Evolutionary conservation across 1,140 invertebrate species (phyloP).

Genomic region (Brachionus manjavacas): DNA sequence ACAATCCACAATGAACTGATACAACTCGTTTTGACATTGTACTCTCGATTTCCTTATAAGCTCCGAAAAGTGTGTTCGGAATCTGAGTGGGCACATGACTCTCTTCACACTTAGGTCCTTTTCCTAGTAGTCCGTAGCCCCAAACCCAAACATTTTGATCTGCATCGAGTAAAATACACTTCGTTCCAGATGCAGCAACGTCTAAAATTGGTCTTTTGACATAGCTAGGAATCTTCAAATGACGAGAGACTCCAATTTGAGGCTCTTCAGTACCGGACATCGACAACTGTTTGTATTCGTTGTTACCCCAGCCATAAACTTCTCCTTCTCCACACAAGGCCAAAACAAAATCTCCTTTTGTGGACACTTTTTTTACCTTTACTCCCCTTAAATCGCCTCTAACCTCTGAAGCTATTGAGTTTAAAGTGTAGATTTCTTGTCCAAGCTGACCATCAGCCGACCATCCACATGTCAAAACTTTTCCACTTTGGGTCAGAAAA

Average conservation of each 20-base stretch:
- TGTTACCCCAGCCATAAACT: slow-evolving; percentile 93
- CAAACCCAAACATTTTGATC: slow-evolving; percentile 78
- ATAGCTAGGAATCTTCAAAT: slow-evolving; percentile 53
- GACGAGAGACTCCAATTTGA: slow-evolving; percentile 46
- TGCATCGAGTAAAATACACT: slow-evolving; percentile 76
- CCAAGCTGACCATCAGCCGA: slow-evolving; percentile 80
- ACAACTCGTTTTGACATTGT: slow-evolving; percentile 65
- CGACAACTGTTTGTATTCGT: slow-evolving; percentile 80
- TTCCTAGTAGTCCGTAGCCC: slow-evolving; percentile 84
- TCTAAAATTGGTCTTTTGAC: slow-evolving; percentile 65
- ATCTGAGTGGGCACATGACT: slow-evolving; percentile 66
- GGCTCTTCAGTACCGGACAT: slow-evolving; percentile 47
- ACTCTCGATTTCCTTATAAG: slow-evolving; percentile 66
- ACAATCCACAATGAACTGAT: slow-evolving; percentile 64
- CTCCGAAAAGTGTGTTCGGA: slow-evolving; percentile 73
- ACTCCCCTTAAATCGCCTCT: slow-evolving; percentile 75
- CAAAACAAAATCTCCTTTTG: slow-evolving; percentile 76
- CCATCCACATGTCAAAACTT: slow-evolving; percentile 83
- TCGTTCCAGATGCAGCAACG: slow-evolving; percentile 77
- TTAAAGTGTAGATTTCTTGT: slow-evolving; percentile 49
- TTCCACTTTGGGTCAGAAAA: slow-evolving; percentile 72
- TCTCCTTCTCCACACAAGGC: slow-evolving; percentile 79
- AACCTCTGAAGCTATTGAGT: slow-evolving; percentile 56
- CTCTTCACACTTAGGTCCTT: slow-evolving; percentile 71
- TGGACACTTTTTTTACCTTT: slow-evolving; percentile 74